phyloP scores from a whole-genome alignment of 1,140 invertebrate genomes.

The Polyergus mexicanus region DNA sequence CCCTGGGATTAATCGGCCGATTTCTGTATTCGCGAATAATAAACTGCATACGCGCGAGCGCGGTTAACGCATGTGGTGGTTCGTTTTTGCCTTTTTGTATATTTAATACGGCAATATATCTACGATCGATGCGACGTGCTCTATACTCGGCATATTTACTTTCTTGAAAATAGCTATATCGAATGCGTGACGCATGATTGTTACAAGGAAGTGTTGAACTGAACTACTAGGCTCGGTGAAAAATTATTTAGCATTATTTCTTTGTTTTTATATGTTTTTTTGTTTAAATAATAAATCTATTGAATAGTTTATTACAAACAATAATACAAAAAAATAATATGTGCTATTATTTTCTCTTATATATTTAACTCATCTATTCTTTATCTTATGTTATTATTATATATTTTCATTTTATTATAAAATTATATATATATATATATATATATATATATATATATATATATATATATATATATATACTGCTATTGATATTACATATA shows the following conservation, averaged over 20 bases:
- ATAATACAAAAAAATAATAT: not conserved
- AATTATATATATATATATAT: not conserved
- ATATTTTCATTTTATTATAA: not conserved
- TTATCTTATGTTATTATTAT: slow-evolving; percentile 6
- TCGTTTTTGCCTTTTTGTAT: not conserved
- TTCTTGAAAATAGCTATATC: slow-evolving; percentile 8
- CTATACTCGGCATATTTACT: slow-evolving; percentile 32
- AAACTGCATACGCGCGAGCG: not conserved
- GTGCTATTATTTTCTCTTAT: not conserved
- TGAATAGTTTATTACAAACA: slow-evolving; percentile 6
- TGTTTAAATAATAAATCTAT: not conserved
- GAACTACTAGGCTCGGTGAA: not conserved
- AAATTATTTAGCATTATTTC: slow-evolving; percentile 20
- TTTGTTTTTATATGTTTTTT: not conserved
- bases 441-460: too few relatives aligned
- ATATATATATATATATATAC: too few relatives aligned
- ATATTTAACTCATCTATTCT: not conserved
- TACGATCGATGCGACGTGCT: slow-evolving; percentile 45
- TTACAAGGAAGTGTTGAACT: slow-evolving; percentile 23
- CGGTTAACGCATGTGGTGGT: not conserved
- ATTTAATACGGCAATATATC: slow-evolving; percentile 46
- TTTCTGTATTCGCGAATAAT: slow-evolving; percentile 11
- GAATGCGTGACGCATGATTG: slow-evolving; percentile 31
- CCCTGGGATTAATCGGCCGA: slow-evolving; percentile 7
- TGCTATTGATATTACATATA: slow-evolving; percentile 20